Conservation (phyloP, 2,113 vertebrate genomes). For the Thryonomys swinderianus region DNA sequence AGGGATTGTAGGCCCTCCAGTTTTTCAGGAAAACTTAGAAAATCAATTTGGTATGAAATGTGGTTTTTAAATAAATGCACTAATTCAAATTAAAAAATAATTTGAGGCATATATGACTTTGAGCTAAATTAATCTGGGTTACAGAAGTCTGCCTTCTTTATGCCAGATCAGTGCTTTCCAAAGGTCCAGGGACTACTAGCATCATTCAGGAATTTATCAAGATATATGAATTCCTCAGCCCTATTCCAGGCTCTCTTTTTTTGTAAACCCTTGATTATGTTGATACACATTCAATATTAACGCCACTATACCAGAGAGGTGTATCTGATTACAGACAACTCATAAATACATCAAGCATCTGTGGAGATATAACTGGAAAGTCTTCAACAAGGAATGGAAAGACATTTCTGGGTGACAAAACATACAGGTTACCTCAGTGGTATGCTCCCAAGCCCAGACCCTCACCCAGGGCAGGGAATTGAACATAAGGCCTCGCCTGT, state of each 20-base stretch:
- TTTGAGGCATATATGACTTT: not conserved
- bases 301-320: not conserved
- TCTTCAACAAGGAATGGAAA: not conserved
- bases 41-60: not conserved
- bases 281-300: not conserved
- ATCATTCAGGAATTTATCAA: not conserved
- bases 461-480: not conserved
- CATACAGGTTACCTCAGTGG: not conserved
- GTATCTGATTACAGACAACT: not conserved
- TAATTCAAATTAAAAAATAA: not conserved
- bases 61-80: not conserved
- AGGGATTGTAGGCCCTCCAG: not conserved
- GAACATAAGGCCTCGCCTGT: not conserved
- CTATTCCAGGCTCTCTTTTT: not conserved
- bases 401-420: not conserved
- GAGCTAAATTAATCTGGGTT: not conserved
- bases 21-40: not conserved
- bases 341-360: accelerated
- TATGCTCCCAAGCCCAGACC: not conserved
- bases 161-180: not conserved
- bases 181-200: not conserved
- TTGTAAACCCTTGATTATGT: not conserved
- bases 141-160: not conserved
- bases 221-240: not conserved
- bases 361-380: not conserved